Base-by-base conservation (phyloP, 2,797 vertebrate genomes). In the Cyprinodon diabolis region DNA sequence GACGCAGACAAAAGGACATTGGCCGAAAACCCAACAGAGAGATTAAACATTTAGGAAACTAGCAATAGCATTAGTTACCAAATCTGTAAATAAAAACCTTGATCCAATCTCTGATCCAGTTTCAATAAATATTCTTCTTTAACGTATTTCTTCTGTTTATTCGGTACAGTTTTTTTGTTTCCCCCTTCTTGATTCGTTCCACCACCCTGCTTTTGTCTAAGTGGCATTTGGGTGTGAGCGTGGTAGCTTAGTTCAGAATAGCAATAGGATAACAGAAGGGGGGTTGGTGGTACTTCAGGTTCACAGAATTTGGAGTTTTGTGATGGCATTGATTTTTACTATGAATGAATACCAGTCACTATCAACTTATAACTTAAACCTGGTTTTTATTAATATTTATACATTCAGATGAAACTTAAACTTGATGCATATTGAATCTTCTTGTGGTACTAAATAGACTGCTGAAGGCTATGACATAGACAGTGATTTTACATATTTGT, bases 201-300 rank as follows among this genome's bases (percentile, higher is more conserved):
- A 49, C 43, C 62, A 40, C 15, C 47, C 21, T 73, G 17, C 2
- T 40, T 68, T 73, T 69, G 58, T 23, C 69, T 23, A 66, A 47
- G 69, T 74, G 75, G 80, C 75, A 72, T 83, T 78, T 77, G 30
- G 76, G 47, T 75, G 63, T 74, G 63, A 72, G 56, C 49, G 9
- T 76, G 35, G 35, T 56, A 45, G 69, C 62, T 19, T 56, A 55
- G 73, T 74, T 37, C 66, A 58, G 17, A 62, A 45, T 6, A 14
- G 15, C 48, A 48, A 54, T 11, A 52, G 48, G 40, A 56, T 65
- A 12, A 72, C 14, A n/a, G 17, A 35, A 45, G 14, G 30, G 48
- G 65, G 72, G 66, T 1, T 21, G 6, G 55, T 48, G 56, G 19
- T 56, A 17, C 67, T 72, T 23, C 23, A 69, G 23, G 19, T 25